Evolutionary conservation across 1,140 invertebrate genomes (phyloP), one percentile per base, ranked within the genome.

Genomic region (Teleopsis dalmanni): DNA sequence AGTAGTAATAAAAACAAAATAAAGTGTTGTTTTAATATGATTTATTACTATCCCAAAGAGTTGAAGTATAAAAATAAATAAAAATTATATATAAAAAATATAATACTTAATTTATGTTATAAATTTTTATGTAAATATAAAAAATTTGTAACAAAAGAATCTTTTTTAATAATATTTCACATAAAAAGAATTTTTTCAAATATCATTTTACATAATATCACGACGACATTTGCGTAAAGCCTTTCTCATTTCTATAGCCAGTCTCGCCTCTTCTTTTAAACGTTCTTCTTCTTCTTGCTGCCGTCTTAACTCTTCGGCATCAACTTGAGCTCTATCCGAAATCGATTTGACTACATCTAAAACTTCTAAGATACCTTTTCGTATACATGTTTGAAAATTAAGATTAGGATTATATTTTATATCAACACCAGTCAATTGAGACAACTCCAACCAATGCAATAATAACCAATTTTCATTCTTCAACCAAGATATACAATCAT

Each of bases 391-490:
- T 47, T 52, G 44, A 23, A 64, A 69, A 38, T 69, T 69, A 56
- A 69, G 55, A 1, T 58, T 34, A 0, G 52, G 5, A 0, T 60
- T 43, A 44, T 59, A 68, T 37, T 69, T 69, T 16, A 69, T 58
- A 0, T 69, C 65, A 2, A 45, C 37, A 6, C 62, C 65, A 10
- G 58, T 35, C 8, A 44, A 41, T 14, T 33, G 21, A n/a, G 48
- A 37, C 1, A 69, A 48, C 40, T 69, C 65, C 37, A 51, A 43
- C 65, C 65, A 69, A 46, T 69, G 65, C n/a, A 65, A 7, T 13
- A 48, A 55, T 26, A 68, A 57, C 65, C 65, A 69, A 49, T 69
- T 60, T 16, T 69, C 65, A 48, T 69, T 68, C 4, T 63, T 57
- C n/a, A 69, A 33, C 47, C 61, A 61, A 33, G 41, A 41, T 1